Percentiles rank a stretch among this genome's conserved stretches.
phyloP scores from a whole-genome alignment of 2,888 invertebrate genomes.

The Cataglyphis altisquamis region DNA sequence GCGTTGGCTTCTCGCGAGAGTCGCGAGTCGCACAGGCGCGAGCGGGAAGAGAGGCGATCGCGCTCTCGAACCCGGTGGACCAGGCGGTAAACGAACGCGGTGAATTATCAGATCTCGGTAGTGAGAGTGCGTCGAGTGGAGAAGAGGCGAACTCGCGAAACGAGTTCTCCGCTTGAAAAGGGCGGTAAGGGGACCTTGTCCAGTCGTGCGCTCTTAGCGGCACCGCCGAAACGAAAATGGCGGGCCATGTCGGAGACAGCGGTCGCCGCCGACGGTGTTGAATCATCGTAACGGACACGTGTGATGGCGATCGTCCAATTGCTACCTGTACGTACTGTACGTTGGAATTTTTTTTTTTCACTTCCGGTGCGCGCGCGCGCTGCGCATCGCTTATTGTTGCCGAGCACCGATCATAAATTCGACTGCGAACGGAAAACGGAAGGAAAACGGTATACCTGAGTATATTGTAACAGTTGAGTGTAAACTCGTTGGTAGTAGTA shows the following conservation, averaged over 20 bases:
- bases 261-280: constrained; percentile 77
- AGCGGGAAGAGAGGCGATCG: background rate
- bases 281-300: constrained; percentile 76
- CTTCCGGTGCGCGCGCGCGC: constrained; percentile 5
- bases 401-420: background rate
- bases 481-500: background rate
- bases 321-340: constrained; percentile 31
- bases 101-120: background rate
- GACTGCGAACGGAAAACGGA: background rate
- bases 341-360: constrained; percentile 43
- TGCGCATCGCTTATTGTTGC: background rate
- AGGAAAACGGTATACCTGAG: background rate
- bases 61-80: background rate
- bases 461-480: background rate
- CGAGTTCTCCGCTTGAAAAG: constrained; percentile 29
- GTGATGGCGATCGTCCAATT: constrained; percentile 51
- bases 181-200: background rate
- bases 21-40: constrained; percentile 29
- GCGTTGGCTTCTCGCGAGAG: constrained; percentile 18
- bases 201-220: constrained; percentile 64
- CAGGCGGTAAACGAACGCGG: background rate
- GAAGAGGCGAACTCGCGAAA: background rate
- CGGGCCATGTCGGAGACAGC: constrained; percentile 83
- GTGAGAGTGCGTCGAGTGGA: background rate
- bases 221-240: constrained; percentile 83